These are phyloP conservation scores for Accipiter virgatus DNA, from an alignment of 2,113 vertebrate genomes.

Conservation along the genomic window DNA sequence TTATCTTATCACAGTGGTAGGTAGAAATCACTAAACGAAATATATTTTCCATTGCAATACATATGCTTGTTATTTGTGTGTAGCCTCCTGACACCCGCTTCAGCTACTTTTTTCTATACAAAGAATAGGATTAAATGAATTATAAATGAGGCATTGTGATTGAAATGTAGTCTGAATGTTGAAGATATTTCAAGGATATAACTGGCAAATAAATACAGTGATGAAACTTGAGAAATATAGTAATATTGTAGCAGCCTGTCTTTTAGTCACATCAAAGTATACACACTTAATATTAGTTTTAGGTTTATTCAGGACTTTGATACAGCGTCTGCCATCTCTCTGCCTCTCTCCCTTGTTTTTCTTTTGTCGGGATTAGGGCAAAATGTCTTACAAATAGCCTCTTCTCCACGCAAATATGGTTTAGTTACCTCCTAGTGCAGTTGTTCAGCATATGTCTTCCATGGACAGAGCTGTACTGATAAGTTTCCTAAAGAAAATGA, in stretches of 20 bases:
- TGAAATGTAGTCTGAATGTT: slow-evolving; percentile 45
- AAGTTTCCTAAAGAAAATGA: slow-evolving; percentile 41
- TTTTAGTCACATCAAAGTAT: not conserved
- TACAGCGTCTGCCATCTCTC: not conserved
- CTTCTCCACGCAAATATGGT: not conserved
- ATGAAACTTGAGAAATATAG: not conserved
- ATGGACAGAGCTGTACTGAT: not conserved
- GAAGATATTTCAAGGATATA: not conserved
- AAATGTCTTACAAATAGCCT: not conserved
- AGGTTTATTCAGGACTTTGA: not conserved
- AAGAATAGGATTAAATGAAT: slow-evolving; percentile 37
- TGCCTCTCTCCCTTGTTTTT: not conserved
- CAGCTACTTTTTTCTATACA: slow-evolving; percentile 15
- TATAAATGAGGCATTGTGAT: slow-evolving; percentile 38
- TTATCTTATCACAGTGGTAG: not conserved
- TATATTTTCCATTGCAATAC: slow-evolving; percentile 1
- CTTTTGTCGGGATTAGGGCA: not conserved
- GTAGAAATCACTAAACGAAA: not conserved
- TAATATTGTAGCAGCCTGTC: not conserved
- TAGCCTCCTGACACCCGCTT: not conserved
- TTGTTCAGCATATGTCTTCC: slow-evolving; percentile 33
- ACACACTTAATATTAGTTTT: not conserved
- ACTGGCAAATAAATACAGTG: not conserved
- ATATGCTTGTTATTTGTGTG: not conserved
- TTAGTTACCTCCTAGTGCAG: slow-evolving; percentile 38